These are phyloP conservation scores for Plebejus argus DNA, from an alignment of 2,888 invertebrate genomes.

Conservation along the genomic window DNA sequence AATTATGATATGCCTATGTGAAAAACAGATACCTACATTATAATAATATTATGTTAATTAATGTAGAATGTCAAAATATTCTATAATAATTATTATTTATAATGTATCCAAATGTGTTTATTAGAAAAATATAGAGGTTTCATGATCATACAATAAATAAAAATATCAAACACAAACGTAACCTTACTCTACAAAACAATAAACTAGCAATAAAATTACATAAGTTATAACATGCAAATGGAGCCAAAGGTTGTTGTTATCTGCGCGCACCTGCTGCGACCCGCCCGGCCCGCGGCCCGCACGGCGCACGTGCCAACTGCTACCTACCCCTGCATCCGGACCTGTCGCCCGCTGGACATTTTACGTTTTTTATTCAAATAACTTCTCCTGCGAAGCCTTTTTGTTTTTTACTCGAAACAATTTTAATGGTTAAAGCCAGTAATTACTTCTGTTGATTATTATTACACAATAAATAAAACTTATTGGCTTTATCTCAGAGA, in stretches of 20 bases:
- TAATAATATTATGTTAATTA: too few species aligned
- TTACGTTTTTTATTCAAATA: conserved; percentile 34
- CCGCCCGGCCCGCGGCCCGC: background rate
- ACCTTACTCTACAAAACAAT: background rate
- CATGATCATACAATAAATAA: background rate
- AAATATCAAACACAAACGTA: background rate
- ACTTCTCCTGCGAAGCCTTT: conserved; percentile 28
- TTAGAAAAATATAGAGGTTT: too few species aligned
- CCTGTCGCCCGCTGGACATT: conserved; percentile 34
- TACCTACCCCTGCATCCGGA: conserved; percentile 40
- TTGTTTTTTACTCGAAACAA: conserved; percentile 26
- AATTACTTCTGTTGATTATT: background rate
- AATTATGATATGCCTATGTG: background rate
- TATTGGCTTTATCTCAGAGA: background rate
- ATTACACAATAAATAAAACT: conserved; percentile 5
- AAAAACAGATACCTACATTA: background rate
- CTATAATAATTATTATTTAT: too few species aligned
- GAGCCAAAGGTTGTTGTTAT: background rate
- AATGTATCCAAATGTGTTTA: too few species aligned
- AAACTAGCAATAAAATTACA: background rate
- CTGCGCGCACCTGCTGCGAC: conserved; percentile 64
- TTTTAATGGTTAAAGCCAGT: conserved; percentile 2
- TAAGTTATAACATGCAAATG: background rate
- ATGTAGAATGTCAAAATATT: too few species aligned
- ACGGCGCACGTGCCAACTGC: conserved; percentile 70